Evolutionary conservation across 2,797 vertebrate species (phyloP).

Genomic region (Danio kyathit): DNA sequence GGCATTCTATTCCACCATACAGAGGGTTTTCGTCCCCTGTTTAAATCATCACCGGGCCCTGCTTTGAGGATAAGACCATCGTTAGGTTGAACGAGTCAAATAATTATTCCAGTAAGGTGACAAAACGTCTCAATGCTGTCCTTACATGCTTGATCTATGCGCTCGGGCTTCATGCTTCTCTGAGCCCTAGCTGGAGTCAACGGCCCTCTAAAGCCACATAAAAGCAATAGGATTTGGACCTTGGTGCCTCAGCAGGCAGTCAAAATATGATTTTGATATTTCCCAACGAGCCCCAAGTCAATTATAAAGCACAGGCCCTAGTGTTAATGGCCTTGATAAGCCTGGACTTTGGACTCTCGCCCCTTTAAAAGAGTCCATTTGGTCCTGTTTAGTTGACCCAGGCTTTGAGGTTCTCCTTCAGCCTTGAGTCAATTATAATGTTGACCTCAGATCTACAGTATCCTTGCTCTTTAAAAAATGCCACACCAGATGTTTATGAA

Average conservation of each 20-base stretch:
- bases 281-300: constrained; percentile 50
- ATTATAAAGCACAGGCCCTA: constrained; percentile 42
- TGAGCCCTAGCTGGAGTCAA: constrained; percentile 24
- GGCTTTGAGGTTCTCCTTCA: constrained; percentile 28
- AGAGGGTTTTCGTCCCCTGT: constrained; percentile 39
- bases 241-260: constrained; percentile 5
- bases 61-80: constrained; percentile 22
- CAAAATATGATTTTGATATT: constrained; percentile 43
- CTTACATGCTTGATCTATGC: constrained; percentile 32
- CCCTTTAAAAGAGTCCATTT: constrained; percentile 38
- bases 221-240: constrained; percentile 43
- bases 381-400: constrained; percentile 42
- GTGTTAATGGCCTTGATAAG: constrained; percentile 54
- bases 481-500: not conserved
- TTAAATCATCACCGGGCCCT: constrained; percentile 46
- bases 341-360: constrained; percentile 24
- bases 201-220: constrained; percentile 33
- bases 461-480: constrained; percentile 19
- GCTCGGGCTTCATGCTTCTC: constrained; percentile 3
- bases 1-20: constrained; percentile 31
- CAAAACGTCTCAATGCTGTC: constrained; percentile 15
- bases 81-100: constrained; percentile 50
- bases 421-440: constrained; percentile 22
- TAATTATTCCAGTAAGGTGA: constrained; percentile 44
- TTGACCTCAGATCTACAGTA: constrained; percentile 29